phyloP scores from a whole-genome alignment of 2,113 vertebrate species.

The Microtus pennsylvanicus region DNA sequence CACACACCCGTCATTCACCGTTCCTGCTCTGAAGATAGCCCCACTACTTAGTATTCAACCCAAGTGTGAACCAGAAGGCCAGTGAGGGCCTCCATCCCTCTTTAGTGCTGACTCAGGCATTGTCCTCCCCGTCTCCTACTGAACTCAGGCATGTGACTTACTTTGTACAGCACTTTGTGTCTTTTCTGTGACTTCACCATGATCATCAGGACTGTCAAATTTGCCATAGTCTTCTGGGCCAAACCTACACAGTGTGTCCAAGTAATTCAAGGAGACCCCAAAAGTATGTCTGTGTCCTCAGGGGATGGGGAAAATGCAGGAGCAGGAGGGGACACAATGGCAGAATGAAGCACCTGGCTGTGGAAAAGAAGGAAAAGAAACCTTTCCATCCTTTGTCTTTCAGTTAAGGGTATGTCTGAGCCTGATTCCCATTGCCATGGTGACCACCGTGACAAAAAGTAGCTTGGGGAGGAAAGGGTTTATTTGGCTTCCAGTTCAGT shows the following conservation, averaged over 20 bases:
- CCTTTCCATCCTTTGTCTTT: background rate
- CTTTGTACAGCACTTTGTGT: background rate
- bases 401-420: too few species aligned
- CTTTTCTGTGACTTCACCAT: background rate
- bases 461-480: background rate
- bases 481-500: background rate
- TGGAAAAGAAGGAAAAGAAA: background rate
- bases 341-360: background rate
- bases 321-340: background rate
- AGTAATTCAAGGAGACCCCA: background rate
- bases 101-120: too few species aligned
- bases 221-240: background rate
- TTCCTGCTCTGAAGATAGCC: background rate
- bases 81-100: accelerated
- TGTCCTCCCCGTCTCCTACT: background rate
- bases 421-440: background rate
- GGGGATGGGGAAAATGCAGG: background rate
- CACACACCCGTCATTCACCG: too few species aligned
- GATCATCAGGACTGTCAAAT: background rate
- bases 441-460: background rate
- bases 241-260: background rate
- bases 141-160: background rate
- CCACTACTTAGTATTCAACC: background rate
- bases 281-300: background rate
- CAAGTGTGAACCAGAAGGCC: background rate